These are phyloP conservation scores for Chionis minor DNA, from an alignment of 2,113 vertebrate genomes.

Conservation along the genomic window DNA sequence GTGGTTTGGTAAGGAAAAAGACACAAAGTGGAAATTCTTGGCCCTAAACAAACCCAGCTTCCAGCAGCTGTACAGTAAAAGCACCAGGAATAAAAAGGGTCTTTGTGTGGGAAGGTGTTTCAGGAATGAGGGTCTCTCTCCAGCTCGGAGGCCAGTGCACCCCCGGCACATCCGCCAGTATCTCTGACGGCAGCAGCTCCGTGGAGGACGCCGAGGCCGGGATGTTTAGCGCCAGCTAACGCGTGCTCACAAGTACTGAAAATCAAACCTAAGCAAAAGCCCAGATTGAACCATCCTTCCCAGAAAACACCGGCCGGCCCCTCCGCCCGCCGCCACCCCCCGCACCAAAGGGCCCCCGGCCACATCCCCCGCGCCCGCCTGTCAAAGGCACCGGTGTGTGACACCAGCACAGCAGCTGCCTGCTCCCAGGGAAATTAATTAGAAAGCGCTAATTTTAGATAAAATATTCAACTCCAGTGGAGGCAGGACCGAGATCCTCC, in stretches of 20 bases:
- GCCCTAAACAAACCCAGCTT: background rate
- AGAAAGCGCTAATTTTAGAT: background rate
- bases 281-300: rapidly evolving
- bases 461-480: rapidly evolving
- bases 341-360: background rate
- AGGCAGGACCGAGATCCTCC: background rate
- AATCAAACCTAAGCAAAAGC: background rate
- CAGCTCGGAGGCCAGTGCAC: rapidly evolving
- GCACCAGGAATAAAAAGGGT: background rate
- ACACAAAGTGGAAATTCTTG: background rate
- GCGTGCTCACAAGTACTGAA: rapidly evolving
- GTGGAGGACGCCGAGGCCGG: rapidly evolving
- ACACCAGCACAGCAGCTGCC: background rate
- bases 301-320: rapidly evolving
- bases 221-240: rapidly evolving
- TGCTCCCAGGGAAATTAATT: background rate
- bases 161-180: rapidly evolving
- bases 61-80: background rate
- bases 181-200: background rate
- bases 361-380: background rate
- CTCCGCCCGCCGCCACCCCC: background rate
- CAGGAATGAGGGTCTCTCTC: background rate
- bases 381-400: background rate
- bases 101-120: background rate
- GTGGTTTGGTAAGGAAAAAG: background rate